A percentile compares a stretch with the other conserved stretches of the same genome.
phyloP scores from a whole-genome alignment of 23 tunicate species.

The Trididemnum clinides region DNA sequence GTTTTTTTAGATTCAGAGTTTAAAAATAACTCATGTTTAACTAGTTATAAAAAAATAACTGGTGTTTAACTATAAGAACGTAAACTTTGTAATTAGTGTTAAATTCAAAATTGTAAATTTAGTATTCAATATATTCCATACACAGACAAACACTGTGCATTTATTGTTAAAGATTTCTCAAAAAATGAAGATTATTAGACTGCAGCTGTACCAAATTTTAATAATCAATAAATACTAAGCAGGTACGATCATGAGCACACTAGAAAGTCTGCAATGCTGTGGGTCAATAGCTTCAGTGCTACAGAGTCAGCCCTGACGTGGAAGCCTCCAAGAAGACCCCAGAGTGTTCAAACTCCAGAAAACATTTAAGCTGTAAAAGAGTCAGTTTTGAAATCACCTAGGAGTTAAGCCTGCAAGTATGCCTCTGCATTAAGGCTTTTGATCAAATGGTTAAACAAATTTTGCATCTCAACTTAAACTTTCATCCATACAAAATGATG shows the following conservation, averaged over 20 bases:
- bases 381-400: neutral
- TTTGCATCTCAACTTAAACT: slow-evolving; percentile 9
- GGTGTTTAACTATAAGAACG: neutral
- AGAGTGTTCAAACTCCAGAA: slow-evolving; percentile 12
- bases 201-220: neutral
- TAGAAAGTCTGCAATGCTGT: neutral
- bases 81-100: neutral
- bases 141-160: slow-evolving; percentile 8
- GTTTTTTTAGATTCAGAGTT: neutral
- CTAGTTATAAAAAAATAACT: too few relatives aligned
- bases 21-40: too few relatives aligned
- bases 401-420: neutral
- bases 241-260: neutral
- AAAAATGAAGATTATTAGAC: neutral
- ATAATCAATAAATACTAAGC: neutral
- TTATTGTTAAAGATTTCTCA: neutral
- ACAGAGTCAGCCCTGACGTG: neutral
- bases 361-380: slow-evolving; percentile 4
- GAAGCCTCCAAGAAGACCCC: slow-evolving; percentile 11
- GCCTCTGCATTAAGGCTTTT: slow-evolving; percentile 9
- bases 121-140: neutral
- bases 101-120: neutral
- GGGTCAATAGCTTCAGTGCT: slow-evolving; percentile 23
- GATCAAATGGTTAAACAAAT: neutral
- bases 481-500: slow-evolving; percentile 27